These are phyloP conservation scores for Polypterus bichir DNA, from an alignment of 2,113 vertebrate genomes.

Conservation along the genomic window DNA sequence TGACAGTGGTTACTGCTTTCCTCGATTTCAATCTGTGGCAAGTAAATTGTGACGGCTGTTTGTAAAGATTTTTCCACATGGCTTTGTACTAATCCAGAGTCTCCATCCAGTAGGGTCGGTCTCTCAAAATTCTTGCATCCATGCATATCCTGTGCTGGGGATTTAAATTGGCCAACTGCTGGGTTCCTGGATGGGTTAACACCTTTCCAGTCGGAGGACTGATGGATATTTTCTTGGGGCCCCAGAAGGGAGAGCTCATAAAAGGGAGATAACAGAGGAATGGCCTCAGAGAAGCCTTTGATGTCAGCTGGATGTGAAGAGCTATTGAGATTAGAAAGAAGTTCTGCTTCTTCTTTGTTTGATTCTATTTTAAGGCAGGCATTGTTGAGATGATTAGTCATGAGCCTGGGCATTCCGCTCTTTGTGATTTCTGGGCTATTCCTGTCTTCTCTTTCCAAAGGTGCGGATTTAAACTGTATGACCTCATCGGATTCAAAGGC, in stretches of 20 bases:
- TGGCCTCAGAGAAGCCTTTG: neutral
- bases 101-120: neutral
- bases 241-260: neutral
- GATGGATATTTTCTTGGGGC: neutral
- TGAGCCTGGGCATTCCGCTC: conserved; percentile 1
- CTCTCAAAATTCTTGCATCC: neutral
- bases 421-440: conserved; percentile 2
- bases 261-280: neutral
- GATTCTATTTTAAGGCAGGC: neutral
- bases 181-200: neutral
- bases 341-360: neutral
- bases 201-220: neutral
- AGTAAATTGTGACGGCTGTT: neutral
- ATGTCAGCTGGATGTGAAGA: neutral
- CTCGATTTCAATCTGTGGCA: neutral
- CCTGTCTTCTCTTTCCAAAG: conserved; percentile 3
- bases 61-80: neutral
- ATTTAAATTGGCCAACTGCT: neutral
- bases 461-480: neutral
- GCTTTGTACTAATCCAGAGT: neutral
- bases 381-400: neutral
- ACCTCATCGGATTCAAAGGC: neutral
- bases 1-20: neutral
- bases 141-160: neutral
- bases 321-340: neutral